Evolutionary conservation across 2,113 vertebrate genomes (phyloP), one percentile per base, ranked within the genome.

Genomic region (Tachysurus fulvidraco): DNA sequence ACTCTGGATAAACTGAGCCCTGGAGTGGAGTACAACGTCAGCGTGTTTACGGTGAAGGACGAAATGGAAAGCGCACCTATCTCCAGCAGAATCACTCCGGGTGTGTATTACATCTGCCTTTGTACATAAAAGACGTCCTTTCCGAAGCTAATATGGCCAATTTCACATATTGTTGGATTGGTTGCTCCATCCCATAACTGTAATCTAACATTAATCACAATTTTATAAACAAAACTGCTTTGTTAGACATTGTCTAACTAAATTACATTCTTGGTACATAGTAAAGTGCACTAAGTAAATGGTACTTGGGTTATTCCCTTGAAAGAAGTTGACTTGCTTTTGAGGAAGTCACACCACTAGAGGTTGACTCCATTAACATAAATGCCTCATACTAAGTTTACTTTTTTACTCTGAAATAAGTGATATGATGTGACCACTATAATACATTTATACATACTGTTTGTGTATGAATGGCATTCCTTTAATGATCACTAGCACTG

Each of bases 11-110:
- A 96, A 90, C 95, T 99, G 85, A 97, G 78, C 90, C 98, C 98
- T 0, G 98, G 98, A 0, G 92, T 99, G 87, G 97, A 98, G 89
- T 99, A 99, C 94, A 98, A 98, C 0, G 93, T 99, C 94, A 99
- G 97, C 0, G 96, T 99, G 84, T 96, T 96, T 55, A 95, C 98
- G 0, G 95, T 99, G 64, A 99, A 98, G 91, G 96, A 96, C 0
- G 91, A 96, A 80, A 96, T 97, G 94, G 97, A 99, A 95, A 99
- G 98, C 46, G 6, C 88, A 30, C 97, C 98, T 8, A 89, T 98
- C 90, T 98, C 96, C 6, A 96, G 95, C 89, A 96, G 94, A 74
- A 89, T 98, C 89, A 96, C 95, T 17, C 97, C 96, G 94, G 96
- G 98, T 99, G 95, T 94, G 93, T 91, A 4, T 74, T 57, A 11